These are phyloP conservation scores for Anas platyrhynchos DNA, from an alignment of 2,113 vertebrate genomes.

Conservation along the genomic window DNA sequence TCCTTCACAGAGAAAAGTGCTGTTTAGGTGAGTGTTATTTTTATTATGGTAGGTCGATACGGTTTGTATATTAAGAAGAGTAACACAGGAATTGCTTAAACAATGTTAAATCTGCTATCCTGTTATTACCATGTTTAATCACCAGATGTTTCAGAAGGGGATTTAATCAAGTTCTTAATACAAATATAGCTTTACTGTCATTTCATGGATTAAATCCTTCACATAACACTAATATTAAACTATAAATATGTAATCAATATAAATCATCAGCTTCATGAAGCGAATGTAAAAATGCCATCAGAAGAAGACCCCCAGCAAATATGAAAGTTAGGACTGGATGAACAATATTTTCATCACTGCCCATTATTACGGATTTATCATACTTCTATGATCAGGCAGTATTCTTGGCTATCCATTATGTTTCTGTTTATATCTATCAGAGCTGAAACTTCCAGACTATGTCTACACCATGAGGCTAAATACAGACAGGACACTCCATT, in stretches of 20 bases:
- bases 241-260: not conserved
- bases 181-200: not conserved
- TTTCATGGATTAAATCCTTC: not conserved
- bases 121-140: not conserved
- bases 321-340: not conserved
- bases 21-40: not conserved
- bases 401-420: not conserved
- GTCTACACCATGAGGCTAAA: not conserved
- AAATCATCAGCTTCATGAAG: not conserved
- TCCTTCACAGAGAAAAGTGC: not conserved
- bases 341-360: not conserved
- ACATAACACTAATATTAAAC: not conserved
- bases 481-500: not conserved
- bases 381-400: not conserved
- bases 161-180: not conserved
- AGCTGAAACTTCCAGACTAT: not conserved
- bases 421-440: not conserved
- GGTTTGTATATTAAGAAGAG: not conserved
- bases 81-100: not conserved
- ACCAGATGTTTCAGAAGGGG: not conserved
- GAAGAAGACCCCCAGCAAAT: not conserved
- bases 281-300: not conserved
- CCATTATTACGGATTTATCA: not conserved
- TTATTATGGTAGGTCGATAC: not conserved
- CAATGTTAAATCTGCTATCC: not conserved